These are phyloP conservation scores for Opisthograptis luteolata DNA, from an alignment of 2,888 invertebrate species.

Conservation along the genomic window DNA sequence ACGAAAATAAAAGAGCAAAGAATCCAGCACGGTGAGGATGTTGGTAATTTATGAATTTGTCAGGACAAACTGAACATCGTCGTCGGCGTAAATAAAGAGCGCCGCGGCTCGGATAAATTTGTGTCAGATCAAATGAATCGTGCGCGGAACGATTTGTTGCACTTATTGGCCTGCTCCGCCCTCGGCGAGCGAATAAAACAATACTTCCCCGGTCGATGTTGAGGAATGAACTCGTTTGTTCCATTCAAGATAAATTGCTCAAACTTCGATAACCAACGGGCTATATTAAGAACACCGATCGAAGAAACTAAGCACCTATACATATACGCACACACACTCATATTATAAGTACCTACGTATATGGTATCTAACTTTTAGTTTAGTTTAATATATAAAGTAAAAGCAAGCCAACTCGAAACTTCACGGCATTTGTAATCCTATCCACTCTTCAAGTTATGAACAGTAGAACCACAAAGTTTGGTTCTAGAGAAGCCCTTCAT, in stretches of 20 bases:
- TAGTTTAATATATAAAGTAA: not conserved
- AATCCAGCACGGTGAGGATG: constrained; percentile 73
- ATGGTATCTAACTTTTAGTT: not conserved
- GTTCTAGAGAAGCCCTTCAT: constrained; percentile 57
- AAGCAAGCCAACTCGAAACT: constrained; percentile 1
- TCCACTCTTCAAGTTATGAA: constrained; percentile 43
- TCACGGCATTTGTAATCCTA: constrained; percentile 38
- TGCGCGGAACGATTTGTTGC: constrained; percentile 73
- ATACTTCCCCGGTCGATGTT: constrained; percentile 41
- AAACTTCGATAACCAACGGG: constrained; percentile 39
- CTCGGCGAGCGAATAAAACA: constrained; percentile 51
- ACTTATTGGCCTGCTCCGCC: constrained; percentile 64
- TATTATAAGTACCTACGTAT: too few relatives aligned
- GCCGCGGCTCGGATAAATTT: constrained; percentile 78
- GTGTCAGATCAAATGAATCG: constrained; percentile 84
- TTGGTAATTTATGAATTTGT: constrained; percentile 85
- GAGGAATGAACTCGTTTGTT: constrained; percentile 57
- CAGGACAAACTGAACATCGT: constrained; percentile 79
- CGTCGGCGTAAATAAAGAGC: constrained; percentile 79
- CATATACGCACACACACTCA: too few relatives aligned
- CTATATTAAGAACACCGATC: constrained; percentile 23
- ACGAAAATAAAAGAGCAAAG: constrained; percentile 74
- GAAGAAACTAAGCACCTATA: constrained; percentile 9
- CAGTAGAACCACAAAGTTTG: constrained; percentile 50
- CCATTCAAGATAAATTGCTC: constrained; percentile 49